Evolutionary conservation across 2,113 vertebrate genomes (phyloP).

Genomic region (Apteryx mantelli): DNA sequence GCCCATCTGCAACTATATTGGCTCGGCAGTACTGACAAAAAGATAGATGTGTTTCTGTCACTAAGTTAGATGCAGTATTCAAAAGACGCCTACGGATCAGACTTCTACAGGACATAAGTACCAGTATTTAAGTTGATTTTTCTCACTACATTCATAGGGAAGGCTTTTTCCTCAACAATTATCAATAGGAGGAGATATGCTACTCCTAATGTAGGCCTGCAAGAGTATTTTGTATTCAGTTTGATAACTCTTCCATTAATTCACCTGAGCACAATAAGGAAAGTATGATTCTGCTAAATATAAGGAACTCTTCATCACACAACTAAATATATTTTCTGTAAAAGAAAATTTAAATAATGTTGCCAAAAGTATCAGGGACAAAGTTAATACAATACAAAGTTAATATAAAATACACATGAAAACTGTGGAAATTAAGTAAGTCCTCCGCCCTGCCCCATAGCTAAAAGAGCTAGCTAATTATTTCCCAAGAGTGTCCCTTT

Average conservation of each 20-base stretch:
- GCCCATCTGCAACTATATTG: background rate
- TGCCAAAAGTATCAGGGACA: background rate
- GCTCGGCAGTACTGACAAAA: background rate
- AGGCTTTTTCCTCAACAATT: background rate
- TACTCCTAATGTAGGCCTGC: background rate
- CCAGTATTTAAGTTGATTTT: background rate
- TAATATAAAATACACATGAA: background rate
- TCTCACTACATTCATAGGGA: background rate
- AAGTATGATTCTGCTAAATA: background rate
- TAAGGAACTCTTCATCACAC: background rate
- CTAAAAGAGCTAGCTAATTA: background rate
- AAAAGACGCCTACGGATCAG: background rate
- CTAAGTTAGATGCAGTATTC: background rate
- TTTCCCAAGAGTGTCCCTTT: background rate
- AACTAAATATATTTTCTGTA: background rate
- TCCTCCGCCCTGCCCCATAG: background rate
- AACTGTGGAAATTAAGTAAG: background rate
- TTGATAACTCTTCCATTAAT: background rate
- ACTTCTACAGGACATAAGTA: background rate
- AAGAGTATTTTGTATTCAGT: background rate
- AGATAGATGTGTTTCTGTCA: slow-evolving; percentile 31
- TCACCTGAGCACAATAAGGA: background rate
- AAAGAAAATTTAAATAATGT: background rate
- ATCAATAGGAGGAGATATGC: background rate
- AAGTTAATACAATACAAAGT: background rate